Evolutionary conservation across 2,888 invertebrate genomes (phyloP).

Genomic region (Phyllotreta striolata): DNA sequence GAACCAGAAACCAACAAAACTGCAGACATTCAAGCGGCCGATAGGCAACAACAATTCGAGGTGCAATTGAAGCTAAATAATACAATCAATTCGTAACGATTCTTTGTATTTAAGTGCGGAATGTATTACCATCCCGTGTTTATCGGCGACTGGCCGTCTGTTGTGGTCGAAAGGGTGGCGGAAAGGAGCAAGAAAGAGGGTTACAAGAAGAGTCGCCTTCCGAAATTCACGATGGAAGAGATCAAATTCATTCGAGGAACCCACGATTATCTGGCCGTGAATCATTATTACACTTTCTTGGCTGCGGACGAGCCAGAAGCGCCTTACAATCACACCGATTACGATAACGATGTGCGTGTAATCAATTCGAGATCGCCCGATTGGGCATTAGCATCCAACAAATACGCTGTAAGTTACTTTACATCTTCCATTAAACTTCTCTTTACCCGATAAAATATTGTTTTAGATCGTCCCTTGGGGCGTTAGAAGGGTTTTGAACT

Average conservation of each 20-base stretch:
- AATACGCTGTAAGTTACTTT: conserved; percentile 8
- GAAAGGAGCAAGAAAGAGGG: conserved; percentile 61
- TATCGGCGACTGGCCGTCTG: conserved; percentile 71
- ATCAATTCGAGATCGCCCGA: conserved; percentile 16
- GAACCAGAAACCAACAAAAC: conserved; percentile 57
- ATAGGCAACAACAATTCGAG: conserved; percentile 65
- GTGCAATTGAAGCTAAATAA: conserved; percentile 50
- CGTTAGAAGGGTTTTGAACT: conserved; percentile 39
- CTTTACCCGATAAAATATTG: background rate
- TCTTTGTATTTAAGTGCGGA: conserved; percentile 40
- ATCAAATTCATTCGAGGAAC: conserved; percentile 68
- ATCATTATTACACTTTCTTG: conserved; percentile 70
- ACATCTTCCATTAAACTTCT: no score
- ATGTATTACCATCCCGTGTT: conserved; percentile 65
- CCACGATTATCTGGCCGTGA: conserved; percentile 78
- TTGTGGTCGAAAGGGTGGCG: conserved; percentile 69
- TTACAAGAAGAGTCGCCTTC: conserved; percentile 68
- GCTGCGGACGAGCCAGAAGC: conserved; percentile 45
- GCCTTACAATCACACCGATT: conserved; percentile 20
- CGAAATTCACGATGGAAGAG: conserved; percentile 68
- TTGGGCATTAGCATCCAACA: conserved; percentile 26
- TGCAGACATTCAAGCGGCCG: conserved; percentile 68
- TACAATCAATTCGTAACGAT: background rate
- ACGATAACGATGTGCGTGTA: conserved; percentile 29
- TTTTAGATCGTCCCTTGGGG: conserved; percentile 44